phyloP scores from a whole-genome alignment of 23 tunicate genomes.

The Ascidia mentula region DNA sequence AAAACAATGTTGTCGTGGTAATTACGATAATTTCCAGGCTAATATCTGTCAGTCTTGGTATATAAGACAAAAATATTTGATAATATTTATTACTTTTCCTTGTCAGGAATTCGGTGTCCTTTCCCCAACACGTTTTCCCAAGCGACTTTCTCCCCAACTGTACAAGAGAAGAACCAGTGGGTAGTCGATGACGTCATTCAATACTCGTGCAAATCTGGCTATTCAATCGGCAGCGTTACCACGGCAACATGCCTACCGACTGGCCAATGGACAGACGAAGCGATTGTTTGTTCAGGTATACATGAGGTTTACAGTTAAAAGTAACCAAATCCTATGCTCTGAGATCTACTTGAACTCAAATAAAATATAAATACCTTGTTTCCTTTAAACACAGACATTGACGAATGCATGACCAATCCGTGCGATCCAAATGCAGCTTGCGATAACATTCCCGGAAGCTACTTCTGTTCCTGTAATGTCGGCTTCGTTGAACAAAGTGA shows the following conservation, averaged over 20 bases:
- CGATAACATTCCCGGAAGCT: constrained; percentile 23
- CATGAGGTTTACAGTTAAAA: too few species aligned
- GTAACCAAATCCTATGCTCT: too few species aligned
- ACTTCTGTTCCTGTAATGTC: constrained; percentile 21
- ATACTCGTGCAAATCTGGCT: constrained; percentile 32
- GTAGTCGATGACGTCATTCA: constrained; percentile 32
- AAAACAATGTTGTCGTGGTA: too few species aligned
- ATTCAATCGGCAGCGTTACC: constrained; percentile 18
- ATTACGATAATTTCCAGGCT: too few species aligned
- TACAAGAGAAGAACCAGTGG: neutral
- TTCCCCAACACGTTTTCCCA: neutral
- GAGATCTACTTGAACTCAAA: too few species aligned
- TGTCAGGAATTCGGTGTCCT: neutral
- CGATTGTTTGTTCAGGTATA: constrained; percentile 47
- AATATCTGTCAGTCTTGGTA: too few species aligned
- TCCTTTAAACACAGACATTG: neutral
- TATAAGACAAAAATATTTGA: neutral
- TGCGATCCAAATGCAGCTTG: constrained; percentile 45
- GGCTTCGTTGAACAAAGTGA: neutral
- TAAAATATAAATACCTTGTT: neutral
- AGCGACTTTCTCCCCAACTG: neutral
- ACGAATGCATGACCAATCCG: constrained; percentile 22
- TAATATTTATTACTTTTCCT: neutral
- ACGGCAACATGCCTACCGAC: constrained; percentile 16
- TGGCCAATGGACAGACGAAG: constrained; percentile 46